These are phyloP conservation scores for Gallinago media DNA, from an alignment of 2,113 vertebrate species.

Conservation along the genomic window DNA sequence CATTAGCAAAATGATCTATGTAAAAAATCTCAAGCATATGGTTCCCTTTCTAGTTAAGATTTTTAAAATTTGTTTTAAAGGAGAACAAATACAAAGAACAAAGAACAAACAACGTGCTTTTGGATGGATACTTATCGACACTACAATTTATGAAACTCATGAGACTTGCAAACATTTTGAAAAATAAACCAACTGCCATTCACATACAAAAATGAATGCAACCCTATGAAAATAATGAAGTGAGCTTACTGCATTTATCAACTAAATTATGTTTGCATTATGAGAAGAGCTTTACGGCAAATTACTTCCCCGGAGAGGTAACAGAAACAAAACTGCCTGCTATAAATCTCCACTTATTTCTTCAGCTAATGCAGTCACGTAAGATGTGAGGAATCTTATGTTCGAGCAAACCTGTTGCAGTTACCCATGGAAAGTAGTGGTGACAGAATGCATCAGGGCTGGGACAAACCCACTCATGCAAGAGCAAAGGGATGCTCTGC, in stretches of 20 bases:
- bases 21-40: background rate
- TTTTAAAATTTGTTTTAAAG: background rate
- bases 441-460: background rate
- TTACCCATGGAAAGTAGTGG: background rate
- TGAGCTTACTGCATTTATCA: background rate
- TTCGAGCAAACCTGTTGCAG: background rate
- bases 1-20: background rate
- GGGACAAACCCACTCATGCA: background rate
- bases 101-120: slow-evolving; percentile 4
- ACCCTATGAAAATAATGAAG: background rate
- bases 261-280: background rate
- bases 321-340: background rate
- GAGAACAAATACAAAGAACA: slow-evolving; percentile 49
- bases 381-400: background rate
- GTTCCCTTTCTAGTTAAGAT: background rate
- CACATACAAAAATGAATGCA: slow-evolving; percentile 8
- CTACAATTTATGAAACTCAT: slow-evolving; percentile 28
- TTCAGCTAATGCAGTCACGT: background rate
- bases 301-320: background rate
- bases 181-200: slow-evolving; percentile 28
- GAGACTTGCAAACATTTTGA: slow-evolving; percentile 54
- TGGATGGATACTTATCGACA: background rate
- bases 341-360: background rate
- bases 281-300: background rate
- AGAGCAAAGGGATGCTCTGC: background rate